Percentiles rank a stretch among this genome's conserved stretches.
phyloP scores from a whole-genome alignment of 2,113 vertebrate genomes.

The Odontesthes bonariensis region DNA sequence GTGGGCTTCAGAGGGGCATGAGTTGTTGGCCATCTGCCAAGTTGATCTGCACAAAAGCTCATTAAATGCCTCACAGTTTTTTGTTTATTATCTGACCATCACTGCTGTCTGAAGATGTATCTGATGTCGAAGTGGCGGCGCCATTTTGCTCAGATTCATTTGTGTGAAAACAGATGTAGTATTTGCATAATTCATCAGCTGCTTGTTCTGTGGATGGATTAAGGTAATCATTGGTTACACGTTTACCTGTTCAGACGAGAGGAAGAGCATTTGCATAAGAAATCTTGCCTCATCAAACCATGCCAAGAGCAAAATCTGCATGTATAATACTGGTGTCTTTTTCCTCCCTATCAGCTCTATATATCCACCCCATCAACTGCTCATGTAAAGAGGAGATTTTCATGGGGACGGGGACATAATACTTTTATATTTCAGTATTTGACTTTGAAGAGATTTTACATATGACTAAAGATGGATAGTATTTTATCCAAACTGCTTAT shows the following conservation, averaged over 20 bases:
- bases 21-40: too few relatives aligned
- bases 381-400: background rate
- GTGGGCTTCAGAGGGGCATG: too few relatives aligned
- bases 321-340: conserved; percentile 1
- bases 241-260: background rate
- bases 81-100: conserved; percentile 8
- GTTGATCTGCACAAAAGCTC: background rate
- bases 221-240: conserved; percentile 61
- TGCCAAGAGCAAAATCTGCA: background rate
- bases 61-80: conserved; percentile 9
- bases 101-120: conserved; percentile 34
- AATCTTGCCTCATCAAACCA: conserved; percentile 36
- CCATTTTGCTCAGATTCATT: conserved; percentile 65
- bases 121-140: conserved; percentile 24
- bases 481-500: too few relatives aligned
- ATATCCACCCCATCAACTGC: background rate
- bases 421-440: background rate
- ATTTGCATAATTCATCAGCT: conserved; percentile 78
- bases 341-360: conserved; percentile 2
- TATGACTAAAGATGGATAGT: too few relatives aligned
- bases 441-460: too few relatives aligned
- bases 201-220: conserved; percentile 62
- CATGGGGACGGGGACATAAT: background rate
- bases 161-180: conserved; percentile 64
- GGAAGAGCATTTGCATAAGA: conserved; percentile 38